A percentile compares a stretch with the other conserved stretches of the same genome.
Conservation (phyloP, 2,888 invertebrate genomes). For the Sthenelais limicola region DNA sequence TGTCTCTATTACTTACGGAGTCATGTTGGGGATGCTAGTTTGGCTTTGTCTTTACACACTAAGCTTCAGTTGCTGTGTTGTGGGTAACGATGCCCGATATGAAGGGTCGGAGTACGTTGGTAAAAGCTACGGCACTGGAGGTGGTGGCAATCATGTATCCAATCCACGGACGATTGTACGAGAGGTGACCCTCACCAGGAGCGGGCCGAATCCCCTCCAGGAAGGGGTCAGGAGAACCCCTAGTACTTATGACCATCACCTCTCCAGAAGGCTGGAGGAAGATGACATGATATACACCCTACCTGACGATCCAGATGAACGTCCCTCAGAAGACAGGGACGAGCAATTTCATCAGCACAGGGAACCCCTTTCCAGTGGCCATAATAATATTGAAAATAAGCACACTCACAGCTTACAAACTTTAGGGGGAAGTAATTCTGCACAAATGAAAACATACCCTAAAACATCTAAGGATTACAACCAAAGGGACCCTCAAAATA, state of each 20-base stretch:
- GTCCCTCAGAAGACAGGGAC: too few relatives aligned
- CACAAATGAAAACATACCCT: too few relatives aligned
- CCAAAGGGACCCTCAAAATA: too few relatives aligned
- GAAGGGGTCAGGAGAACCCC: too few relatives aligned
- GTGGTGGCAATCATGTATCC: background rate
- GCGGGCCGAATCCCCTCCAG: too few relatives aligned
- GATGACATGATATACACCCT: conserved; percentile 26
- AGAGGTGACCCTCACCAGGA: too few relatives aligned
- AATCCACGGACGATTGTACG: background rate
- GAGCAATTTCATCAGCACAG: too few relatives aligned
- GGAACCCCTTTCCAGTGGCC: too few relatives aligned
- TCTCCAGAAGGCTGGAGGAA: conserved; percentile 7
- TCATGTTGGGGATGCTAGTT: conserved; percentile 25
- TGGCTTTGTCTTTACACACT: conserved; percentile 38
- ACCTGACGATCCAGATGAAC: conserved; percentile 5
- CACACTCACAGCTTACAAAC: too few relatives aligned
- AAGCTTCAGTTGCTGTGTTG: conserved; percentile 40
- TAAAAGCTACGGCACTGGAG: background rate
- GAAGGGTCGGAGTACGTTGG: background rate
- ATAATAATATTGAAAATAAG: background rate
- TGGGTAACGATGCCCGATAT: conserved; percentile 4
- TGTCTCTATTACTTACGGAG: conserved; percentile 6
- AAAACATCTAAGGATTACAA: too few relatives aligned
- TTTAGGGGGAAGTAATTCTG: too few relatives aligned
- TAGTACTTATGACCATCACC: too few relatives aligned